Conservation (phyloP, 2,797 vertebrate species). For the Leuciscus waleckii region DNA sequence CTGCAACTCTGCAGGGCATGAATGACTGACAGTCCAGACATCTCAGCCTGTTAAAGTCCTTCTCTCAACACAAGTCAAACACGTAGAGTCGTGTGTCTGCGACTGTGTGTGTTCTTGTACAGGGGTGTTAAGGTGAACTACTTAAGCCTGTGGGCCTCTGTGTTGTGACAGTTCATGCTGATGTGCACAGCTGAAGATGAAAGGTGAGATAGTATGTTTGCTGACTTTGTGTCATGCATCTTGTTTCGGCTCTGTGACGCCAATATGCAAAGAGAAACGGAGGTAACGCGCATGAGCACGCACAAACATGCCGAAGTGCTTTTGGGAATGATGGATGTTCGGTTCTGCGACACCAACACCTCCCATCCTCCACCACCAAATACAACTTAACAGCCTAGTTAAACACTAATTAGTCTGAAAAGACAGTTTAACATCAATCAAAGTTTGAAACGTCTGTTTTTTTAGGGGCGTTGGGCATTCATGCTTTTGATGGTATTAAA, state of each 20-base stretch:
- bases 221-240: constrained; percentile 43
- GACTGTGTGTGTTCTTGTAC: constrained; percentile 49
- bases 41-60: constrained; percentile 7
- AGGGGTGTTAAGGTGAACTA: constrained; percentile 43
- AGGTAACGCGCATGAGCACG: not conserved
- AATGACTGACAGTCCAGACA: constrained; percentile 46
- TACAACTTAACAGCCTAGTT: constrained; percentile 19
- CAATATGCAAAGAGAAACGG: constrained; percentile 39
- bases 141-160: constrained; percentile 43
- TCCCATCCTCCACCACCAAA: constrained; percentile 41
- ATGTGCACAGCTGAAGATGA: constrained; percentile 33
- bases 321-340: constrained; percentile 46
- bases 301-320: constrained; percentile 39
- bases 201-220: constrained; percentile 44
- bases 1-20: constrained; percentile 43
- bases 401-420: constrained; percentile 52
- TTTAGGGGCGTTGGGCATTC: constrained; percentile 35
- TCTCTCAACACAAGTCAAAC: constrained; percentile 47
- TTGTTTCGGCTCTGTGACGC: constrained; percentile 39
- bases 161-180: constrained; percentile 50
- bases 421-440: constrained; percentile 43
- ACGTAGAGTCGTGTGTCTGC: constrained; percentile 32
- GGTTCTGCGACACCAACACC: constrained; percentile 25
- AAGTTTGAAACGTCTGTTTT: constrained; percentile 20
- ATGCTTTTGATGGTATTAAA: constrained; percentile 49